Conservation (phyloP, 2,113 vertebrate species). For the Pterocles orientalis region DNA sequence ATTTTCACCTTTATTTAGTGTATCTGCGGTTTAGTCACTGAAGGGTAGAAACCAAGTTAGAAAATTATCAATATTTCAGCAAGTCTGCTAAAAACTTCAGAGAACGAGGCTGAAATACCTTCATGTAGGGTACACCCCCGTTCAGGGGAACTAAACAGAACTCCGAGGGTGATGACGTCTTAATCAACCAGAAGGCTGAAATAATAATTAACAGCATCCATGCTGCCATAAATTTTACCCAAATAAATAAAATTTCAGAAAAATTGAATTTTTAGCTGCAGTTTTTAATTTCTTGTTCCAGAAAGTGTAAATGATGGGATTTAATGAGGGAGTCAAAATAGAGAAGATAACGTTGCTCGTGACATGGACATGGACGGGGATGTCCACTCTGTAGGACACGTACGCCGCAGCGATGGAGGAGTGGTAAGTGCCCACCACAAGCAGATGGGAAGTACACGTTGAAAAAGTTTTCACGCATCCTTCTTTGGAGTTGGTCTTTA, state of each 20-base stretch:
- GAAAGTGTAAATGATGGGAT: conserved; percentile 31
- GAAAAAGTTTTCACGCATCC: conserved; percentile 16
- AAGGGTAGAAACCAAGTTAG: neutral
- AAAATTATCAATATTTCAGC: neutral
- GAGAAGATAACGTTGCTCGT: conserved; percentile 3
- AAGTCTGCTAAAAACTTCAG: neutral
- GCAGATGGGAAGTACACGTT: conserved; percentile 29
- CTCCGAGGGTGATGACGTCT: rapidly evolving
- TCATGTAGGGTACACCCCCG: neutral
- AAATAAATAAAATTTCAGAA: neutral
- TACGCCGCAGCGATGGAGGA: neutral
- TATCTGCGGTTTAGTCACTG: neutral
- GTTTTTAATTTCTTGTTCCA: conserved; percentile 52
- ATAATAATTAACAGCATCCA: neutral
- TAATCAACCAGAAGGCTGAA: neutral
- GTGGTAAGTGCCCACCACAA: conserved; percentile 40
- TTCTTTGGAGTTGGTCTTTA: neutral
- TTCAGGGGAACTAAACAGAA: neutral
- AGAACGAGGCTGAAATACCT: neutral
- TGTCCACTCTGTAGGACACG: neutral
- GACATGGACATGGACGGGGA: neutral
- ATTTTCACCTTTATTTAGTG: neutral
- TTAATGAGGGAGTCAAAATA: conserved; percentile 27
- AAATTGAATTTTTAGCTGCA: neutral
- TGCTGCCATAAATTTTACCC: neutral